Evolutionary conservation across 1,140 invertebrate genomes (phyloP), one percentile per base, ranked within the genome.

Genomic region (Alviniconcha marisindica): DNA sequence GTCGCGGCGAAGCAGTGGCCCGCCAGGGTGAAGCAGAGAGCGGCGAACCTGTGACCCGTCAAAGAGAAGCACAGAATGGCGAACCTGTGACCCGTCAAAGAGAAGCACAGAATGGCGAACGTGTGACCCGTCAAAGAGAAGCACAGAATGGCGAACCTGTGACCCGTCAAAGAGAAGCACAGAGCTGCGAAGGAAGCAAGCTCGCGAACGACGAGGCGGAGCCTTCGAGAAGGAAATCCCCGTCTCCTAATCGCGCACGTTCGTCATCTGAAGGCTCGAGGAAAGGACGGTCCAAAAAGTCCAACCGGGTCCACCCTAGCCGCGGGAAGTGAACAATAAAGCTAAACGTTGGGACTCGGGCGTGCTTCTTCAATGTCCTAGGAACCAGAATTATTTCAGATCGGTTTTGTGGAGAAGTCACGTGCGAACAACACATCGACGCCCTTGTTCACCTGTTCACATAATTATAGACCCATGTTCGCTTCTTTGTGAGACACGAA

Each of bases 291-390:
- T 71, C 73, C n/a, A 76, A 76, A 31, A 76, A 76, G 0, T 10
- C 73, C 44, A 76, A 76, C 42, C 48, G 51, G 21, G 44, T 76
- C 7, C 73, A 76, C 42, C 73, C 73, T 15, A 76, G 28, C 31
- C 73, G n/a, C 1, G 3, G n/a, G 51, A 31, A 76, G 2, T 76
- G 42, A 54, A 76, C 2, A 42, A 10, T 14, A 31, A 42, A 7
- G 21, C 10, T 18, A 74, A 36, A 12, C 31, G 38, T 71, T 12
- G 24, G 33, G 21, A 38, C 2, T 33, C 5, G 14, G 7, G 24
- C 14, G 33, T 71, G 28, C 36, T 7, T 36, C 14, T 10, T 5
- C 36, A 12, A n/a, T 71, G 7, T 4, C n/a, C 2, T 33, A 15
- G 7, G n/a, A 33, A 4, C 7, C 5, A 10, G 7, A 10, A 18